Evolutionary conservation across 2,797 vertebrate genomes (phyloP), one percentile per base, ranked within the genome.

Genomic region (Avahi laniger): DNA sequence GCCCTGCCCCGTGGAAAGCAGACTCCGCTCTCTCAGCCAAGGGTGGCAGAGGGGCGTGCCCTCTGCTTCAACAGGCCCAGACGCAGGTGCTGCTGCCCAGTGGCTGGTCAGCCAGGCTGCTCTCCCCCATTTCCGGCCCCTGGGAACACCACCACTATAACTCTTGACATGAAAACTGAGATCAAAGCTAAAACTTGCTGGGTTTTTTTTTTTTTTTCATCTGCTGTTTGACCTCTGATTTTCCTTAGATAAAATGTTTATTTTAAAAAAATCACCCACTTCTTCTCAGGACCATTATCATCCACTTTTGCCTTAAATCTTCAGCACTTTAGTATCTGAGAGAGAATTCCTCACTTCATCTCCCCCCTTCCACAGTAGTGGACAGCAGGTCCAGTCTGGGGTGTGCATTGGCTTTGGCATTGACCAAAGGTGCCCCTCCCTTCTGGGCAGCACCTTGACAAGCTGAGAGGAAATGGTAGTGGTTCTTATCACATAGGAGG

Each of bases 181-280:
- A 28, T 80, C 79, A 91, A 69, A 81, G 43, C 46, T 84, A n/a
- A 35, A 82, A 17, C 14, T 95, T 41, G 4, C 30, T 46, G 24
- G 15, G 67, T 3, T 22, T 69, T 35, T 30, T 6, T 83, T 14
- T 13, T 87, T 69, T 65, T 6, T 24, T 20, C 17, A 82, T 26
- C 28, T 81, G 10, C 14, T n/a, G 46, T 50, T 78, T 96, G 82
- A 83, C 79, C 48, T 93, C 52, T 57, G 78, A 69, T 72, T 93
- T 96, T 94, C 70, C 48, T 90, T 92, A 76, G 46, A 18, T 83
- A 43, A 83, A 82, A 41, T 54, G 59, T 70, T 76, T 67, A 35
- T 46, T 91, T 93, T 59, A 2, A 0, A 80, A 92, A 93, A 46
- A 78, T 24, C 59, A 2, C 48, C 65, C 67, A 61, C 14, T 67